A percentile compares a stretch with the other conserved stretches of the same genome.
Evolutionary conservation across 2,888 invertebrate genomes (phyloP).

Genomic region (Agrochola litura): DNA sequence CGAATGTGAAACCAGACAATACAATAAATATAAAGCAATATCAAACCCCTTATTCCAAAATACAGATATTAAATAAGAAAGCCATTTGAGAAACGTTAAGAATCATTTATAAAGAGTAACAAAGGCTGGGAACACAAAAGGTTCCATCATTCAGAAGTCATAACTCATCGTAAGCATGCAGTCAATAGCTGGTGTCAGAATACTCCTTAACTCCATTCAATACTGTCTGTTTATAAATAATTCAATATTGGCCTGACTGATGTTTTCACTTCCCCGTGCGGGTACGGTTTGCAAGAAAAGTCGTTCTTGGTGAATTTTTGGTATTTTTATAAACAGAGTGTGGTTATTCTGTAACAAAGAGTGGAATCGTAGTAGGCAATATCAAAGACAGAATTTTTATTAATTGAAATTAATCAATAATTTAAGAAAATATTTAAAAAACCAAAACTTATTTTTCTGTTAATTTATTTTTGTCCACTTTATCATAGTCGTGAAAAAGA

Average conservation of each 20-base stretch:
- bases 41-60: conserved; percentile 31
- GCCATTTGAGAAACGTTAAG: conserved; percentile 71
- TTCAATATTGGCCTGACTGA: conserved; percentile 83
- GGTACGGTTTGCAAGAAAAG: conserved; percentile 66
- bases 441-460: background rate
- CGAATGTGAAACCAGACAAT: conserved; percentile 8
- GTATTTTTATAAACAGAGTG: background rate
- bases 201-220: conserved; percentile 82
- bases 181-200: conserved; percentile 88
- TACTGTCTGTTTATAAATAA: conserved; percentile 85
- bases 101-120: conserved; percentile 77
- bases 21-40: conserved; percentile 47
- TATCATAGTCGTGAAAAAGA: background rate
- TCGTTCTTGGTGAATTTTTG: conserved; percentile 8
- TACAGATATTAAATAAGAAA: conserved; percentile 62
- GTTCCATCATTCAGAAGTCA: conserved; percentile 86
- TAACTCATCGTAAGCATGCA: conserved; percentile 82
- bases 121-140: conserved; percentile 78
- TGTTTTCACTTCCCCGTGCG: conserved; percentile 70
- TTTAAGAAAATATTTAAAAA: background rate
- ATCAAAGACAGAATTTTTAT: background rate
- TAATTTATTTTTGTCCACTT: background rate
- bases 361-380: background rate
- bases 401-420: background rate
- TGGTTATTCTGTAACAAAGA: conserved; percentile 1